Evolutionary conservation across 2,888 invertebrate species (phyloP).

Genomic region (Lochmaea crataegi): DNA sequence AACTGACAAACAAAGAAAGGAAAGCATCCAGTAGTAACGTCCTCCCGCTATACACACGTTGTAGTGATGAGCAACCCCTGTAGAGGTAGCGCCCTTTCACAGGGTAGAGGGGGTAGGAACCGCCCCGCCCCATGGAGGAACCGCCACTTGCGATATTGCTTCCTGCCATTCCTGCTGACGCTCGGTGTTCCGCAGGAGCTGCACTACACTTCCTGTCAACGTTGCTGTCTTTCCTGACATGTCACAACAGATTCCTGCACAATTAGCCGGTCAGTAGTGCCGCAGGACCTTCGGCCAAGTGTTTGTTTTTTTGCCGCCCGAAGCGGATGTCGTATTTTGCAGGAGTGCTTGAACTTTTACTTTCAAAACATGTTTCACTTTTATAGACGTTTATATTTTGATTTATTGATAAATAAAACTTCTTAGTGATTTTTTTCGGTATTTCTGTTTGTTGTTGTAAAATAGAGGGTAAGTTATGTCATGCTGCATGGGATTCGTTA

Average conservation of each 20-base stretch:
- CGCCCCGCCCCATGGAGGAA: constrained; percentile 64
- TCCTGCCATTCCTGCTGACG: constrained; percentile 65
- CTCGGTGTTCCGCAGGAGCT: constrained; percentile 64
- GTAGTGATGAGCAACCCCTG: constrained; percentile 57
- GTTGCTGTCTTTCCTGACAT: constrained; percentile 60
- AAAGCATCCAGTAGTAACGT: constrained; percentile 40
- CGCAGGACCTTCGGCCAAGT: constrained; percentile 38
- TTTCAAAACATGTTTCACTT: constrained; percentile 23
- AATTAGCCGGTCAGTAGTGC: constrained; percentile 50
- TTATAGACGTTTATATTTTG: constrained; percentile 18
- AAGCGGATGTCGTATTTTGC: constrained; percentile 32
- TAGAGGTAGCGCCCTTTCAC: constrained; percentile 51
- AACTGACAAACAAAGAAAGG: constrained; percentile 38
- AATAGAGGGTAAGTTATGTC: constrained; percentile 27
- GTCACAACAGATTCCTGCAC: constrained; percentile 49
- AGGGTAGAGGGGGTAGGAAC: constrained; percentile 54
- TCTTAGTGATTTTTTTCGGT: constrained; percentile 13
- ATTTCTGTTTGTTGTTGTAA: constrained; percentile 16
- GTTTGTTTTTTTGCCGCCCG: constrained; percentile 26
- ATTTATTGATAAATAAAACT: constrained; percentile 20
- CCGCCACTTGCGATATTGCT: constrained; percentile 67
- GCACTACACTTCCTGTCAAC: constrained; percentile 63
- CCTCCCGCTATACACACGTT: constrained; percentile 32
- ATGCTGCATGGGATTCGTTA: constrained; percentile 15
- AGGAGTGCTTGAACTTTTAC: constrained; percentile 15